Base-by-base conservation (phyloP, 2,797 vertebrate species). In the Gallinago stenura region DNA sequence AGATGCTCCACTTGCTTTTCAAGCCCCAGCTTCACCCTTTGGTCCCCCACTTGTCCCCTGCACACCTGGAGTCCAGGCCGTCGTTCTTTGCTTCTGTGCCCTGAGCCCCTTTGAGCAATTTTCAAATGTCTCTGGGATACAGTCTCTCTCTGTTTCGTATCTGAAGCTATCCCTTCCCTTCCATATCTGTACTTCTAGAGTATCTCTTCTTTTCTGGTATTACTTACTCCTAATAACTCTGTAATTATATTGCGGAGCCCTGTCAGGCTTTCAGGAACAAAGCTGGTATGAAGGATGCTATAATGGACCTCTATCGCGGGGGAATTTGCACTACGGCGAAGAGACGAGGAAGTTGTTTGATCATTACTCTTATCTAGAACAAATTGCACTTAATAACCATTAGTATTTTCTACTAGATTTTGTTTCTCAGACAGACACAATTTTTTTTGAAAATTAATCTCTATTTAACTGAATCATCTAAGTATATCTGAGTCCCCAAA, bases 341-440 rank as follows among this genome's bases (percentile, higher is more conserved):
- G 72, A 89, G 89, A 89, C 5, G 9, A 96, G 97, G 95, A 96
- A 97, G 87, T 89, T 84, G 60, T 93, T 95, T 85, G 90, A 75
- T 72, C 87, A 94, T 96, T 93, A 94, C 48, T 65, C 82, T 97
- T 97, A 97, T 98, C 97, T 96, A 92, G 68, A 95, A 95, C 94
- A 97, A 97, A 98, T 98, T 97, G 81, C 80, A 89, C 88, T 87
- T 96, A 95, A 97, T 97, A 94, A 69, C 89, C 88, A 92, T 90
- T 95, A 95, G 93, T 93, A 94, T 80, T 91, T 92, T 96, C 93
- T 96, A 96, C 96, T 90, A 73, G 81, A 86, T 95, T 93, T 81
- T 58, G 28, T 93, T 95, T 93, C 93, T 96, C 85, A 95, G 91
- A 79, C 73, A 88, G 80, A 83, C 87, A 81, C 33, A 17, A 24